Conservation (phyloP, 2,888 invertebrate genomes). For the Agapostemon virescens region DNA sequence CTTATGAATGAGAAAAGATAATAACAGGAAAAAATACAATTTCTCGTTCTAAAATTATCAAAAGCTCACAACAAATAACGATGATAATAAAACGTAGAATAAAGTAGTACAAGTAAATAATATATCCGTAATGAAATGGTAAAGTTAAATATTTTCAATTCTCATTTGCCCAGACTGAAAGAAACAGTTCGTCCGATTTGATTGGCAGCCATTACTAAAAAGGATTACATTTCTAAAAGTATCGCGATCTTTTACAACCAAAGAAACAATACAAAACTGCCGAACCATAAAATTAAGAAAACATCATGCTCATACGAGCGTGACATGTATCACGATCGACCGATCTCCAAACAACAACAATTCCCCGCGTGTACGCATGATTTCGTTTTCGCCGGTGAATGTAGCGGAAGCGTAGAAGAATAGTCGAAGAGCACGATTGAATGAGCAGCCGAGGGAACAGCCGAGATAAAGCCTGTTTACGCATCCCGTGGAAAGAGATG, state of each 20-base stretch:
- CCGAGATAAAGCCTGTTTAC: conserved; percentile 30
- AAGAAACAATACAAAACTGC: neutral
- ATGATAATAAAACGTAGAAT: no score
- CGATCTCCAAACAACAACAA: neutral
- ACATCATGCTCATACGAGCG: neutral
- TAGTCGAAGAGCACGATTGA: conserved; percentile 26
- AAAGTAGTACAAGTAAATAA: no score
- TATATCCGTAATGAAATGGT: no score
- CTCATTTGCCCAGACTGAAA: no score
- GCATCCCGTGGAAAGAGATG: neutral
- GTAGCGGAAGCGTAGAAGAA: neutral
- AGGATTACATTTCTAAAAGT: neutral
- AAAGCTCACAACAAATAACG: no score
- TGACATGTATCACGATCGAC: neutral
- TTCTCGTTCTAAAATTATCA: no score
- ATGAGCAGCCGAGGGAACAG: neutral
- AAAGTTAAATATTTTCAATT: no score
- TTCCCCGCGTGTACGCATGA: neutral
- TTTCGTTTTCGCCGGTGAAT: neutral
- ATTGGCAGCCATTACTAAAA: neutral
- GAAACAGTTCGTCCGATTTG: no score
- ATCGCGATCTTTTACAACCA: neutral
- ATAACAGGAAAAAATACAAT: no score
- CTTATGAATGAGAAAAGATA: no score
- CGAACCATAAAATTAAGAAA: neutral